Evolutionary conservation across 2,888 invertebrate genomes (phyloP).

Genomic region (Patella caerulea): DNA sequence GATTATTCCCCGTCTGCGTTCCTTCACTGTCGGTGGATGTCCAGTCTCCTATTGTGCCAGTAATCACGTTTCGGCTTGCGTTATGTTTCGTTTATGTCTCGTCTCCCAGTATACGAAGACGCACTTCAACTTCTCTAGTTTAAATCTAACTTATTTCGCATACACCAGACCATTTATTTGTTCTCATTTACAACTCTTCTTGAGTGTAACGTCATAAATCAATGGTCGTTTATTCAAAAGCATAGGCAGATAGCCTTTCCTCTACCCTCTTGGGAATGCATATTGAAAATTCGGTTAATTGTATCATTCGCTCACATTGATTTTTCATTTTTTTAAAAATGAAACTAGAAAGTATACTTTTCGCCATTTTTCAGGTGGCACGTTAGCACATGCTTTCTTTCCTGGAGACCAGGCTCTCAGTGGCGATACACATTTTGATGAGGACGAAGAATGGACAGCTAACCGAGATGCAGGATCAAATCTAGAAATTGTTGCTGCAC

Average conservation of each 20-base stretch:
- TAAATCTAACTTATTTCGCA: neutral
- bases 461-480: slow-evolving; percentile 53
- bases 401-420: slow-evolving; percentile 59
- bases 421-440: slow-evolving; percentile 70
- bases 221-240: no score
- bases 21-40: no score
- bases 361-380: slow-evolving; percentile 51
- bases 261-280: neutral
- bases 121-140: neutral
- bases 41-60: no score
- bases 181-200: neutral
- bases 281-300: neutral
- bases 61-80: no score
- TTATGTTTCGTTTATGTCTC: no score
- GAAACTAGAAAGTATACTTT: neutral
- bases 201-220: neutral
- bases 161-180: neutral
- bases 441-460: slow-evolving; percentile 67
- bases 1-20: no score
- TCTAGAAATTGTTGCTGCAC: slow-evolving; percentile 67
- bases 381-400: slow-evolving; percentile 69
- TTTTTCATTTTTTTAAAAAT: neutral
- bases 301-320: neutral
- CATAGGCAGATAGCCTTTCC: no score
- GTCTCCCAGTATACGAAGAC: no score